These are phyloP conservation scores for Acrocephalus scirpaceus DNA, from an alignment of 2,797 vertebrate genomes.

Conservation along the genomic window DNA sequence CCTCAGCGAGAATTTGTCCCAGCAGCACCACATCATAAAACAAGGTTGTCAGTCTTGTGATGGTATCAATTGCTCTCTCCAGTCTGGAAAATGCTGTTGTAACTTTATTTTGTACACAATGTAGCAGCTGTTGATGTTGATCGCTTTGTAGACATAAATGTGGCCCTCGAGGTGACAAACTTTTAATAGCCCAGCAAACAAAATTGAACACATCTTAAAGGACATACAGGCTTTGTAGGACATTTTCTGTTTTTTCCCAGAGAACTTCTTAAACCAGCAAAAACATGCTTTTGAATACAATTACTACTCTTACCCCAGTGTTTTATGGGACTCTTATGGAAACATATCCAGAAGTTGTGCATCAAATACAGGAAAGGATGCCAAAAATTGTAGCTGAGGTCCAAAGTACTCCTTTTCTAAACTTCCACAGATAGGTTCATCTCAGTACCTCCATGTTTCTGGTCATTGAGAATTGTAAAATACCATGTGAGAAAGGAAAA, in stretches of 20 bases:
- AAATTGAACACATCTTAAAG: not conserved
- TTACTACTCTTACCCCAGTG: not conserved
- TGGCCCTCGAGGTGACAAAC: not conserved
- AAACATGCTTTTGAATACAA: not conserved
- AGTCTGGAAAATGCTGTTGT: not conserved
- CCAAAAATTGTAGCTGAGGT: not conserved
- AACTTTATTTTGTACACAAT: not conserved
- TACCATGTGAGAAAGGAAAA: not conserved
- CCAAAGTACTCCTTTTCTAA: not conserved
- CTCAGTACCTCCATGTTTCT: not conserved
- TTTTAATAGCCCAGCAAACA: not conserved
- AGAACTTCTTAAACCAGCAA: not conserved
- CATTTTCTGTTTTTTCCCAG: not conserved
- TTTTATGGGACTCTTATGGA: not conserved
- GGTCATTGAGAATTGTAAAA: not conserved
- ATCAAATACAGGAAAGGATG: not conserved
- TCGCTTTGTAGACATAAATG: not conserved
- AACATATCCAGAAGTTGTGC: accelerated
- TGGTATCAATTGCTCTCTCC: not conserved
- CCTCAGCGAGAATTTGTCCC: constrained; percentile 13
- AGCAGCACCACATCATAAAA: not conserved
- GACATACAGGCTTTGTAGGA: not conserved
- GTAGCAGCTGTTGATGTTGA: not conserved
- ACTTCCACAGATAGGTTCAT: not conserved
- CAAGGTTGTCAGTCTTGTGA: not conserved